phyloP scores from a whole-genome alignment of 2,888 invertebrate genomes.

The Lepidocyrtoides sp. region DNA sequence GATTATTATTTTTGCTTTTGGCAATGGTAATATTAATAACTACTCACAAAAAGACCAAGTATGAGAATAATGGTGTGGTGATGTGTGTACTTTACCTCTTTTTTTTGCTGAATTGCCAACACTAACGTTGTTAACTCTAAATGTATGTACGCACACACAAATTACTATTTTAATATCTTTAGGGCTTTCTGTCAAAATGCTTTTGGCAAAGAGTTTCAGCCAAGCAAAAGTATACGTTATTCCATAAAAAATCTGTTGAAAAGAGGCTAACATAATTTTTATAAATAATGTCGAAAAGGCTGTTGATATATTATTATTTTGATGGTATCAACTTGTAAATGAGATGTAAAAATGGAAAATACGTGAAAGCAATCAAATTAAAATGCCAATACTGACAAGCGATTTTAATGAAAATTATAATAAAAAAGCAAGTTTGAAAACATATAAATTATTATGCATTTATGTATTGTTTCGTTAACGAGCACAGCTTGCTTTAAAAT shows the following conservation, averaged over 20 bases:
- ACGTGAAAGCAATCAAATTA: background rate
- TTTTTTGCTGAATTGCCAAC: background rate
- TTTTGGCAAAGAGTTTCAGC: no score
- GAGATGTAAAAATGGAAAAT: constrained; percentile 29
- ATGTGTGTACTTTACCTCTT: background rate
- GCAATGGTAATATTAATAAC: constrained; percentile 23
- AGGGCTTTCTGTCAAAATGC: background rate
- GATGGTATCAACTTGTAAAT: constrained; percentile 13
- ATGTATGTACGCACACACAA: background rate
- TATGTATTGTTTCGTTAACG: background rate
- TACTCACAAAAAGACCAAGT: background rate
- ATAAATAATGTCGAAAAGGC: background rate
- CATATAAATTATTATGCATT: background rate
- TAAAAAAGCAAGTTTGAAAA: background rate
- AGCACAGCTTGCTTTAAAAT: background rate
- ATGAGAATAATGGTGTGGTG: background rate
- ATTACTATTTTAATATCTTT: background rate
- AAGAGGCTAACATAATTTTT: no score
- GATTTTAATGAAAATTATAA: background rate
- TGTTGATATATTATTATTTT: constrained; percentile 7
- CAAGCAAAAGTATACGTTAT: no score
- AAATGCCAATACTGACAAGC: constrained; percentile 2
- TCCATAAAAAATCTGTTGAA: no score
- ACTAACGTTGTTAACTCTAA: background rate
- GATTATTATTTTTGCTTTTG: constrained; percentile 38